Evolutionary conservation across 2,888 invertebrate species (phyloP).

Genomic region (Aspidapion aeneum): DNA sequence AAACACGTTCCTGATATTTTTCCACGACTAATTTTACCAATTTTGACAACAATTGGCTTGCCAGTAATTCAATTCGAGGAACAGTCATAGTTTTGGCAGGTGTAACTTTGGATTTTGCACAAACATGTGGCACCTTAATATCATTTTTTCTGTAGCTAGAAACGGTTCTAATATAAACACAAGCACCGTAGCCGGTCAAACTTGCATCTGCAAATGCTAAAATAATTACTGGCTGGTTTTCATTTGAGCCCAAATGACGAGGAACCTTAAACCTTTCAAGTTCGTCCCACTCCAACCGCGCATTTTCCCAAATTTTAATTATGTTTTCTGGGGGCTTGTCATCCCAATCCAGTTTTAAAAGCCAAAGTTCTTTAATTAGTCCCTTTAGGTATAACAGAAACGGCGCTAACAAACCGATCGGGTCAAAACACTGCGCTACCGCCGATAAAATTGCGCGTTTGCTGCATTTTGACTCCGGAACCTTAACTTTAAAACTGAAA

Average conservation of each 20-base stretch:
- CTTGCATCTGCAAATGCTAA: background rate
- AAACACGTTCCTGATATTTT: too few relatives aligned
- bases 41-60: too few relatives aligned
- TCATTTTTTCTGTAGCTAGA: background rate
- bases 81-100: too few relatives aligned
- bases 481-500: too few relatives aligned
- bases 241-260: too few relatives aligned
- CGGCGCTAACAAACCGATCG: conserved; percentile 8
- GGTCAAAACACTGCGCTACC: conserved; percentile 17
- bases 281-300: background rate
- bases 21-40: too few relatives aligned
- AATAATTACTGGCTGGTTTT: too few relatives aligned
- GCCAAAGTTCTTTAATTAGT: background rate
- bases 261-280: conserved; percentile 4
- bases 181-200: background rate
- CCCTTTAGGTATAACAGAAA: background rate
- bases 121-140: too few relatives aligned
- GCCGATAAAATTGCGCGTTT: too few relatives aligned
- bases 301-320: background rate
- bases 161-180: background rate
- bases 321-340: background rate
- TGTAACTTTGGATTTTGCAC: too few relatives aligned
- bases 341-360: background rate
- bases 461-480: too few relatives aligned
- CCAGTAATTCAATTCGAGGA: too few relatives aligned